phyloP scores from a whole-genome alignment of 2,113 vertebrate genomes.

The Malaclemys terrapin region DNA sequence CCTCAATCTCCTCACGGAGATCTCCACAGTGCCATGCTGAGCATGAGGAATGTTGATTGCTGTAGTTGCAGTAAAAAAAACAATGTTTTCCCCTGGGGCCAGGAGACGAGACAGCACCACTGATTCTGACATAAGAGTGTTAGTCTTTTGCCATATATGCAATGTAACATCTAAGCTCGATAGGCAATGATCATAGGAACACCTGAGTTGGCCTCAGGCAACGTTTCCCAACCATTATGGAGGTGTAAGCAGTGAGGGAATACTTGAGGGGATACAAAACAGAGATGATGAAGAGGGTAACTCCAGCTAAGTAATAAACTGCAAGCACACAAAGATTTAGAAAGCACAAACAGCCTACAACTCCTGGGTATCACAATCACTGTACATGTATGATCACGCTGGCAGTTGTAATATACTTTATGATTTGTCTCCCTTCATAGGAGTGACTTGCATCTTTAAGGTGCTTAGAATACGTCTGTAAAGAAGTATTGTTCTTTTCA shows the following conservation, averaged over 20 bases:
- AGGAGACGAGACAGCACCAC: not conserved
- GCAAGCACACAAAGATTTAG: not conserved
- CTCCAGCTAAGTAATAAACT: not conserved
- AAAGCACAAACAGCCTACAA: not conserved
- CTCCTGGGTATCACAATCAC: conserved; percentile 9
- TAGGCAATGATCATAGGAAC: not conserved
- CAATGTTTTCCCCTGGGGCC: not conserved
- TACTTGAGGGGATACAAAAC: rapidly evolving
- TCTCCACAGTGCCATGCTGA: rapidly evolving
- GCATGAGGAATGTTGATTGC: not conserved
- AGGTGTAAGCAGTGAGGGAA: rapidly evolving
- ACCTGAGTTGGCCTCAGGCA: not conserved
- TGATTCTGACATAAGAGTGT: conserved; percentile 9
- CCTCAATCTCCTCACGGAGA: not conserved
- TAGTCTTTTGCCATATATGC: not conserved
- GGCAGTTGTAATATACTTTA: not conserved
- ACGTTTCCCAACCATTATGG: not conserved
- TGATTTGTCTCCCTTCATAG: conserved; percentile 23
- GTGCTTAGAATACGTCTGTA: not conserved
- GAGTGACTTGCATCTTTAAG: conserved; percentile 37
- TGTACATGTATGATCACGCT: not conserved
- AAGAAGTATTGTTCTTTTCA: conserved; percentile 1
- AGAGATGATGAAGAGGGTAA: not conserved
- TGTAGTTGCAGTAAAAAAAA: not conserved
- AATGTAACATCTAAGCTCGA: not conserved